Conservation (phyloP, 2,888 invertebrate species). For the Cerastoderma edule region DNA sequence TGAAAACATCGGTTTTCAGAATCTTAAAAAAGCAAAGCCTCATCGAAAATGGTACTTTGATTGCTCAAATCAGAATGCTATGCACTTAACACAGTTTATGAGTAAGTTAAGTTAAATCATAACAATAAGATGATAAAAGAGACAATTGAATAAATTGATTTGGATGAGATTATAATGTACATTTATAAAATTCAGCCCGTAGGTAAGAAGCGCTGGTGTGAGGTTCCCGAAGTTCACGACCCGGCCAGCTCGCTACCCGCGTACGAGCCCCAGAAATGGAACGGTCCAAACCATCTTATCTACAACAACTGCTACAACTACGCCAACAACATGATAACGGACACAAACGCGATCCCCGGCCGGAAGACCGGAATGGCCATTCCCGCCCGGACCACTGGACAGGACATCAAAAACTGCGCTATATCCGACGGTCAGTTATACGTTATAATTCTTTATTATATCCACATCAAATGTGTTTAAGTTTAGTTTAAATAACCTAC, state of each 20-base stretch:
- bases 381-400: not conserved
- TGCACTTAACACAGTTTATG: too few relatives aligned
- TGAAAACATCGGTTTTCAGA: too few relatives aligned
- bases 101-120: too few relatives aligned
- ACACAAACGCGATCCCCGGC: not conserved
- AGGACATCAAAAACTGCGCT: not conserved
- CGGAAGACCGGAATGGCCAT: not conserved
- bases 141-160: too few relatives aligned
- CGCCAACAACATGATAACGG: too few relatives aligned
- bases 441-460: not conserved
- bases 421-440: not conserved
- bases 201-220: not conserved
- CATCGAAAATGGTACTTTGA: too few relatives aligned
- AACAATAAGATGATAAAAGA: too few relatives aligned
- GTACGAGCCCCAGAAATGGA: conserved; percentile 1
- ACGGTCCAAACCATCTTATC: not conserved
- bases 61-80: too few relatives aligned
- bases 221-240: not conserved
- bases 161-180: too few relatives aligned
- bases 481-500: not conserved
- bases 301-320: not conserved
- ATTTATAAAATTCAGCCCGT: too few relatives aligned
- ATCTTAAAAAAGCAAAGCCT: too few relatives aligned
- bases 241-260: not conserved
- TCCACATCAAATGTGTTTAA: not conserved